Base-by-base conservation (phyloP, 2,888 invertebrate species). In the Platerodrilus igneus region DNA sequence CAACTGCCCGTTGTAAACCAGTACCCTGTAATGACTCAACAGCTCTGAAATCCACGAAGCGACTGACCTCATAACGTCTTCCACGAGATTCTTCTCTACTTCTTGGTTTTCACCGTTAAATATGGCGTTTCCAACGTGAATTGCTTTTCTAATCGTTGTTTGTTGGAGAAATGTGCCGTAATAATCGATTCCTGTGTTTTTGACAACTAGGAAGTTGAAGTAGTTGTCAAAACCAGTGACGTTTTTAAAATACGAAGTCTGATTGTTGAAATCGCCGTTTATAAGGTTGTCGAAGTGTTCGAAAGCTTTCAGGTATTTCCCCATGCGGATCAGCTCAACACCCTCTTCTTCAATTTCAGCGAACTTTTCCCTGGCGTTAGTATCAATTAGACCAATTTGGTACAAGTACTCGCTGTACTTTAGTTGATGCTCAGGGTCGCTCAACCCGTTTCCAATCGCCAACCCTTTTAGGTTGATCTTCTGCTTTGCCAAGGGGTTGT, bases 1-100 rank as follows among this genome's bases (percentile, higher is more conserved):
- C 48, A 94, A 63, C 60, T 94, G 93, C 0, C 94, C 94, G 60
- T 83, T 92, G 64, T 93, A 94, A 43, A 92, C 75, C 26, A 93
- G 74, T 9, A 90, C 78, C 62, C 75, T 72, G 56, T 84, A 86
- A 52, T 79, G 67, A 20, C 79, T 71, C 1, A 87, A 60, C 0
- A 90, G 67, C 52, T 82, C 81, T 0, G 78, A 72, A 37, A 89
- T 70, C 77, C 81, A 81, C 0, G 77, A 76, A 4, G 86, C 83
- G 4, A 89, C 81, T 0, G 85, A 83, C 57, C 86, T 78, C 84
- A 91, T 86, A 0, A 91, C 73, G 64, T 95, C 94, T 22, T 72
- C 68, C 47, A 78, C 76, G 13, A 94, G 66, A 61, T 83, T 74
- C 4, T 72, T 56, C 61, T 89, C 87, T 0, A 92, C 93, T n/a